Evolutionary conservation across 2,113 vertebrate species (phyloP), one percentile per base, ranked within the genome.

Genomic region (Sitta europaea): DNA sequence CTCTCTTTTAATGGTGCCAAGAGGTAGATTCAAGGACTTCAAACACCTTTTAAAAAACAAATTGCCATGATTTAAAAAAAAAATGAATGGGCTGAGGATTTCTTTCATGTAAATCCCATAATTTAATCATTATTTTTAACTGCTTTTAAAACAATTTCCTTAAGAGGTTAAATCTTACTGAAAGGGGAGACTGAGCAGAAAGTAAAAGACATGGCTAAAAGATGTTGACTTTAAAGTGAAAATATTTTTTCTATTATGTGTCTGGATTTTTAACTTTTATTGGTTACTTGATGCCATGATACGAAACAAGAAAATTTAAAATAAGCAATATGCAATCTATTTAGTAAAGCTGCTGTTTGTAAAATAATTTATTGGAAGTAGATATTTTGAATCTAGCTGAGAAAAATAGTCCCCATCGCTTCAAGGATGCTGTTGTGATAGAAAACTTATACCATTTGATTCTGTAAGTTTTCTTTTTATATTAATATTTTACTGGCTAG

Each of bases 11-110:
- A 96, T 94, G 88, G 87, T 97, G 92, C 92, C 93, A 93, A 96
- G 96, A 94, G 83, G 86, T 91, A 89, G 74, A 87, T 95, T 98
- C 55, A 82, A 86, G 97, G 96, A 90, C 79, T 95, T 97, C 86
- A 91, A 93, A 93, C 65, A 96, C 93, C 89, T 97, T 97, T 97
- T 89, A 94, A 93, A 95, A 97, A 97, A 93, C 93, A 97, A 97
- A 97, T 97, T 97, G 59, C 93, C 83, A 53, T 50, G 76, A 78
- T 91, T 94, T 85, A 45, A 86, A 75, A 87, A 85, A 80, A 90
- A 96, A 97, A 94, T 77, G 94, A 97, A 96, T 88, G 77, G 93
- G 83, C 70, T 66, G 90, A 82, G 76, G 70, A 55, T 95, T 93
- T 95, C 85, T 93, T 96, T 94, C 85, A 92, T 94, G 93, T 95